Base-by-base conservation (phyloP, 1,140 invertebrate genomes). In the Heliconius himera region DNA sequence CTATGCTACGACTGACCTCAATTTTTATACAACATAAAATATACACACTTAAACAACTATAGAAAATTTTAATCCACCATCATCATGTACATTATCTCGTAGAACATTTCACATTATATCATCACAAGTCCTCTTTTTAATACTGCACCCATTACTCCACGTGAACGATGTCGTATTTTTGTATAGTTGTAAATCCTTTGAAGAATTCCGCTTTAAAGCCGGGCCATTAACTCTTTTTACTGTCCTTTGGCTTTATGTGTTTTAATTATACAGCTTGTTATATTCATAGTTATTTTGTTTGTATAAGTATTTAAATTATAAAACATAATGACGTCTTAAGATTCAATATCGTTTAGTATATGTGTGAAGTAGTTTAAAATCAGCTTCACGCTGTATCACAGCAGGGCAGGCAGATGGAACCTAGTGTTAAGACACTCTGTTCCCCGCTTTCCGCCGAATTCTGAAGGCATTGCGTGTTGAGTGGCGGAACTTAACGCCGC, bases 101-200 rank as follows among this genome's bases (percentile, higher is more conserved):
- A 8, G n/a, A 60, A n/a, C 54, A 60, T 60, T 29, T 54, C 76
- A 29, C 26, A 77, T 71, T 77, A 70, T 77, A 54, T 54, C 22
- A 66, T 26, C 60, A 66, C 60, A 74, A 77, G 71, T 75, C 70
- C 73, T 70, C 76, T 77, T 76, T 71, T 54, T 70, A 73, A 73
- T 79, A 60, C 78, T 46, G 77, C 1, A 76, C 74, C 82, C 80
- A 83, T 83, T 83, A 83, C 76, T 75, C 49, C 49, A 38, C 76
- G 66, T 83, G 77, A 81, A 83, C 38, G 74, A 73, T 77, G 70
- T 77, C 80, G 82, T 83, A 81, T 83, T 83, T 81, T 79, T 77
- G 74, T 74, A 26, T 72, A 54, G 54, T 83, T 79, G 82, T 83
- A 81, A 83, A 83, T 81, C 76, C 73, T 38, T 72, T 78, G 46